Conservation (phyloP, 2,888 invertebrate species). For the Quadroppia sp. region DNA sequence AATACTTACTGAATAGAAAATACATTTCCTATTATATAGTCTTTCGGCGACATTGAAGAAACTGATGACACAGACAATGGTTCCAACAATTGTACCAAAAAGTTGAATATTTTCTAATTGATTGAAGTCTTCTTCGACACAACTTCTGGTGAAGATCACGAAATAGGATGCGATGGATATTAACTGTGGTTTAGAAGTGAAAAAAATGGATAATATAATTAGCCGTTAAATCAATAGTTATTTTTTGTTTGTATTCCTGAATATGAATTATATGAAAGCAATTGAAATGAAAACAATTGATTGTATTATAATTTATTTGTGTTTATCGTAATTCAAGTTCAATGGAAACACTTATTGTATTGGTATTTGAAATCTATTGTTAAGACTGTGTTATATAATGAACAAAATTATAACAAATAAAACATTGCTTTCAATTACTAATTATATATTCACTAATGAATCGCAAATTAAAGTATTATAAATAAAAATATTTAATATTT, state of each 20-base stretch:
- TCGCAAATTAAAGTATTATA: no score
- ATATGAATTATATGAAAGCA: no score
- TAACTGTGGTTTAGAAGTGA: neutral
- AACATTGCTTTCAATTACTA: no score
- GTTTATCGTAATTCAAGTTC: neutral
- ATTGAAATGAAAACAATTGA: no score
- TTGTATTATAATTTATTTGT: no score
- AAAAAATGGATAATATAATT: neutral
- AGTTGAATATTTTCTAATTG: slow-evolving; percentile 1
- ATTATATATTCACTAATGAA: no score
- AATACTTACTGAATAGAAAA: slow-evolving; percentile 22
- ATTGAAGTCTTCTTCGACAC: slow-evolving; percentile 2
- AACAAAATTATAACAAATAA: no score
- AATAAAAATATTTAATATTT: no score
- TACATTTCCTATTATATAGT: slow-evolving; percentile 7
- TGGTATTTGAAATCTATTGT: no score
- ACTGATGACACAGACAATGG: neutral
- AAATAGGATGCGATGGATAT: slow-evolving; percentile 14
- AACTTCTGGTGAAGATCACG: slow-evolving; percentile 14
- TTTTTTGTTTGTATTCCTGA: no score
- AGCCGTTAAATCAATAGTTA: no score
- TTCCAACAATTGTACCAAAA: neutral
- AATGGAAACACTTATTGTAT: neutral
- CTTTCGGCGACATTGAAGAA: slow-evolving; percentile 7
- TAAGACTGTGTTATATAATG: no score